These are phyloP conservation scores for Aphidius colemani DNA, from an alignment of 2,888 invertebrate species.

Conservation along the genomic window DNA sequence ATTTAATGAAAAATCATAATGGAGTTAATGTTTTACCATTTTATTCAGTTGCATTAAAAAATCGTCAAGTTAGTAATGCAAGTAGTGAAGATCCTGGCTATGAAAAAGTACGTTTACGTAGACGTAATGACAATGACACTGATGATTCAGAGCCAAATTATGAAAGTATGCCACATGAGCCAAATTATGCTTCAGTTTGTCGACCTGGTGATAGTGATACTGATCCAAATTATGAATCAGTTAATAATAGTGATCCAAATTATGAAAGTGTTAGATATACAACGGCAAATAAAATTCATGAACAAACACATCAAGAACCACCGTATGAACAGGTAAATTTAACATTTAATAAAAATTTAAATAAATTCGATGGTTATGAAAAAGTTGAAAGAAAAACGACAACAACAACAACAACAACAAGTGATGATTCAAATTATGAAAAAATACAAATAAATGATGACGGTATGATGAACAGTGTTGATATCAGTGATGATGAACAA, in stretches of 20 bases:
- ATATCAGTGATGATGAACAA: slow-evolving; percentile 52
- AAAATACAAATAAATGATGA: slow-evolving; percentile 34
- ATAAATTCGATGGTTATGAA: slow-evolving; percentile 37
- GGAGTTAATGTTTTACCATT: slow-evolving; percentile 43
- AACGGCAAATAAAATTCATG: slow-evolving; percentile 62
- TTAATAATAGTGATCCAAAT: slow-evolving; percentile 74
- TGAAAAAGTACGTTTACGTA: slow-evolving; percentile 62
- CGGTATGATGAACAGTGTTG: slow-evolving; percentile 37
- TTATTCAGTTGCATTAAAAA: slow-evolving; percentile 51
- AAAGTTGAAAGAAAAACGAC: slow-evolving; percentile 34
- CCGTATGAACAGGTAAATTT: slow-evolving; percentile 55
- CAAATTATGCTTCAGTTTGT: slow-evolving; percentile 65
- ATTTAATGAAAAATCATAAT: slow-evolving; percentile 33
- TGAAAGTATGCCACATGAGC: slow-evolving; percentile 72
- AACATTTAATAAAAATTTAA: slow-evolving; percentile 35
- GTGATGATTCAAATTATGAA: slow-evolving; percentile 41
- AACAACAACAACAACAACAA: slow-evolving; percentile 26
- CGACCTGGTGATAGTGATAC: slow-evolving; percentile 71
- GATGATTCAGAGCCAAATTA: slow-evolving; percentile 74
- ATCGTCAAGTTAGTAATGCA: slow-evolving; percentile 53
- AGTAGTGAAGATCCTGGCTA: slow-evolving; percentile 62
- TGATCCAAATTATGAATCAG: slow-evolving; percentile 74
- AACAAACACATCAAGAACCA: slow-evolving; percentile 65
- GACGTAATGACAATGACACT: slow-evolving; percentile 49
- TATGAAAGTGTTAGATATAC: slow-evolving; percentile 80